phyloP scores from a whole-genome alignment of 2,797 vertebrate species.

The Notamacropus eugenii region DNA sequence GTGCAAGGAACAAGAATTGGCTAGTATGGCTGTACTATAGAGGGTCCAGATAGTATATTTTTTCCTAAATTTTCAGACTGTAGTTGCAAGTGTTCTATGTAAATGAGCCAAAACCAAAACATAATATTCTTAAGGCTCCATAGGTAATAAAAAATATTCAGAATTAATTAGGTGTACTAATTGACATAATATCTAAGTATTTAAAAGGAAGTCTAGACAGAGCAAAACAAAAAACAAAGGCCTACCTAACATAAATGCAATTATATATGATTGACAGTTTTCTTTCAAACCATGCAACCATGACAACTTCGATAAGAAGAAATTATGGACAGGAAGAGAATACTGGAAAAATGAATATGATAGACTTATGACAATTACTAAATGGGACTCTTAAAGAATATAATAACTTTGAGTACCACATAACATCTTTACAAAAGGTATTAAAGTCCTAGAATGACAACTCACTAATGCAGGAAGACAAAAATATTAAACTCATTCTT shows the following conservation, averaged over 20 bases:
- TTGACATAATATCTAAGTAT: not conserved
- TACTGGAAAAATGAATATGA: not conserved
- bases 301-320: not conserved
- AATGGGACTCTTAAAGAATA: not conserved
- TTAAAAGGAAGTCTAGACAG: not conserved
- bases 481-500: not conserved
- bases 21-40: not conserved
- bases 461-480: not conserved
- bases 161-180: not conserved
- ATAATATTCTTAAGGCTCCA: not conserved
- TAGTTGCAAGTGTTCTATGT: not conserved
- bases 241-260: not conserved
- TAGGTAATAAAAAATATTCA: not conserved
- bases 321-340: not conserved
- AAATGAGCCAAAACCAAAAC: not conserved
- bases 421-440: not conserved
- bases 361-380: not conserved
- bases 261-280: not conserved
- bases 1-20: no score
- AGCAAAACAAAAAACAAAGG: not conserved
- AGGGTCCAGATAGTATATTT: not conserved
- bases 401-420: not conserved
- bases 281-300: not conserved
- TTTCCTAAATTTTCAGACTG: not conserved
- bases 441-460: not conserved